Conservation (phyloP, 2,113 vertebrate genomes). For the Charadrius vociferus region DNA sequence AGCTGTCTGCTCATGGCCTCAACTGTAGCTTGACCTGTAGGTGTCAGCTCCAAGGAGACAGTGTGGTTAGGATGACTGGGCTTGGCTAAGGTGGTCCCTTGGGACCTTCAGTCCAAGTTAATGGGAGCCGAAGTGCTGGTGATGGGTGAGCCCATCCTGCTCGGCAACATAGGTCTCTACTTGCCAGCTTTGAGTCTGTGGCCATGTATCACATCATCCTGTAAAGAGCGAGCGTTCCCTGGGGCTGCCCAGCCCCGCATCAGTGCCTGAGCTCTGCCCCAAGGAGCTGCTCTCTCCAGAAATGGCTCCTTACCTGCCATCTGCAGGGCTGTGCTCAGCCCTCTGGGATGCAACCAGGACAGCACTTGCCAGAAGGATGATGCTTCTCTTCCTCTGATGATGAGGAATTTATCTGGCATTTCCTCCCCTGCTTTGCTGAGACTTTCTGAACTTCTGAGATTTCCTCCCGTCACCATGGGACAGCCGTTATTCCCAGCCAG, state of each 20-base stretch:
- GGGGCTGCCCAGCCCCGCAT: fast-evolving
- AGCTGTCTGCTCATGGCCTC: not conserved
- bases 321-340: not conserved
- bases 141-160: not conserved
- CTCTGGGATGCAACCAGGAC: not conserved
- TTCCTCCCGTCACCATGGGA: not conserved
- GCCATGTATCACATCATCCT: not conserved
- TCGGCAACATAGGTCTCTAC: not conserved
- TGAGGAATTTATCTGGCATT: not conserved
- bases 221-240: not conserved
- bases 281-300: not conserved
- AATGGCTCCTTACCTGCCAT: not conserved
- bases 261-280: not conserved
- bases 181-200: not conserved
- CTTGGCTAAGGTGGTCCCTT: not conserved
- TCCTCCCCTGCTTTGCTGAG: not conserved
- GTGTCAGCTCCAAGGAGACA: not conserved
- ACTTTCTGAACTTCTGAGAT: not conserved
- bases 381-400: not conserved
- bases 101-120: not conserved
- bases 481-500: not conserved
- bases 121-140: not conserved
- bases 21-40: not conserved
- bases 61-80: not conserved
- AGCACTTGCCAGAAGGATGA: not conserved